These are phyloP conservation scores for Eupelmus urozonus DNA, from an alignment of 2,888 invertebrate genomes.

Conservation along the genomic window DNA sequence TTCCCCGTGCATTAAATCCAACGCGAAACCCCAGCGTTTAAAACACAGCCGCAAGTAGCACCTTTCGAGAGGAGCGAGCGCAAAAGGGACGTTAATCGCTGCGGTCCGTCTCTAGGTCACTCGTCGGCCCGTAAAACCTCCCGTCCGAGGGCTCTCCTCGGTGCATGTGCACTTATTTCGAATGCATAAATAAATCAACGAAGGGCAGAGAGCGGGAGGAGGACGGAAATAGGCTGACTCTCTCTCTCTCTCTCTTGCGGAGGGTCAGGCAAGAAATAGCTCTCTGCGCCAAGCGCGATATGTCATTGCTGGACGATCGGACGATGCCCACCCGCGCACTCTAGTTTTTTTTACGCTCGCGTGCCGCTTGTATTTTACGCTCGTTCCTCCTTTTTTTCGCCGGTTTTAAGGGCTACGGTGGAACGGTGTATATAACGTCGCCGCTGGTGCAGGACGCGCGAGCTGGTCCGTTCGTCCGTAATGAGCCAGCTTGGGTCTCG, in stretches of 20 bases:
- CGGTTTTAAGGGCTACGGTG: not conserved
- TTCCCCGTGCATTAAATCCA: too few species aligned
- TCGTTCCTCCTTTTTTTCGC: not conserved
- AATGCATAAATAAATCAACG: constrained; percentile 41
- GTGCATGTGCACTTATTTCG: constrained; percentile 26
- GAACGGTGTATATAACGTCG: constrained; percentile 5
- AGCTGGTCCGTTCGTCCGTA: constrained; percentile 6
- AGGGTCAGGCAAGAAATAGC: not conserved
- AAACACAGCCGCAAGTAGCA: too few species aligned
- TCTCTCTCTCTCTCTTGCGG: not conserved
- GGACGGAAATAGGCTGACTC: not conserved
- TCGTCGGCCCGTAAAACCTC: constrained; percentile 15
- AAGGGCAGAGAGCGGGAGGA: constrained; percentile 30
- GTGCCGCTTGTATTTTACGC: constrained; percentile 6
- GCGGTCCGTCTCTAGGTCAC: constrained; percentile 35
- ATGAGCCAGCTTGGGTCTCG: constrained; percentile 1
- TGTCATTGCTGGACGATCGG: too few species aligned
- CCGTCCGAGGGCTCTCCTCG: not conserved
- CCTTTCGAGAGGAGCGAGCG: not conserved
- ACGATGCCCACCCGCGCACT: not conserved
- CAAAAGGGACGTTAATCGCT: constrained; percentile 22
- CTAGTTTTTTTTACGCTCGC: not conserved
- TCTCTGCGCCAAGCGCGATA: too few species aligned
- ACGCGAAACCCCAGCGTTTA: too few species aligned
- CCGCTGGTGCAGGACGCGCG: not conserved